These are phyloP conservation scores for Tachina fera DNA, from an alignment of 2,888 invertebrate species.

Conservation along the genomic window DNA sequence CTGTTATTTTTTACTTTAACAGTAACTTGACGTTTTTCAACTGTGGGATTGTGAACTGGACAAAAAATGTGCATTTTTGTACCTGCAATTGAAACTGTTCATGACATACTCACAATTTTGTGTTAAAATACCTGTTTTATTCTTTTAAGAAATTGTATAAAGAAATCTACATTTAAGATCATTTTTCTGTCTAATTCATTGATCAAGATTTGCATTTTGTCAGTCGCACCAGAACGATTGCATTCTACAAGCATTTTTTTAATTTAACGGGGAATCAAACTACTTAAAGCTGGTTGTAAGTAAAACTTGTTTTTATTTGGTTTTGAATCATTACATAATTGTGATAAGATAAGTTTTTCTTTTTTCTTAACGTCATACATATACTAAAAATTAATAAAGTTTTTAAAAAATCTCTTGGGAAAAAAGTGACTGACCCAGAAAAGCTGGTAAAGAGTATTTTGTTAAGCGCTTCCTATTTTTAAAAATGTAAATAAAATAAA, in stretches of 20 bases:
- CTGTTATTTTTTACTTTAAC: slow-evolving; percentile 41
- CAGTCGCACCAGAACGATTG: slow-evolving; percentile 39
- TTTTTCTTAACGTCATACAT: slow-evolving; percentile 28
- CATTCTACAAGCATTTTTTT: slow-evolving; percentile 50
- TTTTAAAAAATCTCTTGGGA: slow-evolving; percentile 26
- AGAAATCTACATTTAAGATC: slow-evolving; percentile 28
- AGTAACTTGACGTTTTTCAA: slow-evolving; percentile 53
- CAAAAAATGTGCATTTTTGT: slow-evolving; percentile 16
- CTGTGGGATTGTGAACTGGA: slow-evolving; percentile 43
- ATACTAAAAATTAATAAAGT: slow-evolving; percentile 26
- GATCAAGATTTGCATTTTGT: slow-evolving; percentile 66
- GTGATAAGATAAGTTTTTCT: slow-evolving; percentile 19
- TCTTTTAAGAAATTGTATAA: slow-evolving; percentile 30
- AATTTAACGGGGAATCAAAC: slow-evolving; percentile 46
- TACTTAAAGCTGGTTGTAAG: slow-evolving; percentile 12
- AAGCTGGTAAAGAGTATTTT: slow-evolving; percentile 8
- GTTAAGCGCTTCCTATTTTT: too few species aligned
- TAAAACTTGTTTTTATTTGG: slow-evolving; percentile 51
- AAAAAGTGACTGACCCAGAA: slow-evolving; percentile 63
- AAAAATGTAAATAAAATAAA: too few species aligned
- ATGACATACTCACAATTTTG: slow-evolving; percentile 51
- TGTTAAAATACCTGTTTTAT: slow-evolving; percentile 53
- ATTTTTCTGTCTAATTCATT: slow-evolving; percentile 52
- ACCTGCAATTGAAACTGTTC: slow-evolving; percentile 63
- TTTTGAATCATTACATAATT: slow-evolving; percentile 55